phyloP scores from a whole-genome alignment of 2,888 invertebrate species.

The Agrotis ipsilon region DNA sequence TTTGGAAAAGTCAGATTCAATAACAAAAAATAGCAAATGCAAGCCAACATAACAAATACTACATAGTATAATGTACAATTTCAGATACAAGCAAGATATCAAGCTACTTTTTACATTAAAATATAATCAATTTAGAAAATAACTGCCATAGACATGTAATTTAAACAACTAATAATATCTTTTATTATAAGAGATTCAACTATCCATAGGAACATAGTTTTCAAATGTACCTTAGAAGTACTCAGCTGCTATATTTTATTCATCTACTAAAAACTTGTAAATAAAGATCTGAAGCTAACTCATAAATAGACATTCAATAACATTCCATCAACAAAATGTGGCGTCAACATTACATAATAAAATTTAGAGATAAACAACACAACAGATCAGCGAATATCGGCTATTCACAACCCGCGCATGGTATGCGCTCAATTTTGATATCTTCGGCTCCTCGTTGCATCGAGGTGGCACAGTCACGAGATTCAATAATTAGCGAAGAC shows the following conservation, averaged over 20 bases:
- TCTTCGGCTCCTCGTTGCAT: slow-evolving; percentile 80
- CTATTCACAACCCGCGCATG: slow-evolving; percentile 83
- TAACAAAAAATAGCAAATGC: slow-evolving; percentile 51
- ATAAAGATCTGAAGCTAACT: slow-evolving; percentile 69
- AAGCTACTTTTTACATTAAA: slow-evolving; percentile 43
- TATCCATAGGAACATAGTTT: slow-evolving; percentile 75
- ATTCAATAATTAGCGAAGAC: slow-evolving; percentile 56
- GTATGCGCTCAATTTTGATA: slow-evolving; percentile 79
- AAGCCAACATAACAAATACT: slow-evolving; percentile 7
- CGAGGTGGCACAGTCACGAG: slow-evolving; percentile 65
- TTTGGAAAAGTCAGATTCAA: slow-evolving; percentile 53
- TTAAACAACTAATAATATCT: slow-evolving; percentile 71
- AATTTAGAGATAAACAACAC: slow-evolving; percentile 86
- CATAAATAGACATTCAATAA: slow-evolving; percentile 69
- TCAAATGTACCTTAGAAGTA: slow-evolving; percentile 66
- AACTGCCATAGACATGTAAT: slow-evolving; percentile 60
- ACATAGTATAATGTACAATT: slow-evolving; percentile 28
- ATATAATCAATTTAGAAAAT: slow-evolving; percentile 60
- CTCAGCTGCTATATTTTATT: slow-evolving; percentile 65
- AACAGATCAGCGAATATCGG: slow-evolving; percentile 76
- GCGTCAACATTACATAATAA: slow-evolving; percentile 81
- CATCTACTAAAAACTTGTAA: slow-evolving; percentile 64
- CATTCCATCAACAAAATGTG: slow-evolving; percentile 68
- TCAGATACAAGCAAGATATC: slow-evolving; percentile 28
- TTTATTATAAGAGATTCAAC: slow-evolving; percentile 75